Evolutionary conservation across 2,113 vertebrate species (phyloP).

Genomic region (Condylura cristata): DNA sequence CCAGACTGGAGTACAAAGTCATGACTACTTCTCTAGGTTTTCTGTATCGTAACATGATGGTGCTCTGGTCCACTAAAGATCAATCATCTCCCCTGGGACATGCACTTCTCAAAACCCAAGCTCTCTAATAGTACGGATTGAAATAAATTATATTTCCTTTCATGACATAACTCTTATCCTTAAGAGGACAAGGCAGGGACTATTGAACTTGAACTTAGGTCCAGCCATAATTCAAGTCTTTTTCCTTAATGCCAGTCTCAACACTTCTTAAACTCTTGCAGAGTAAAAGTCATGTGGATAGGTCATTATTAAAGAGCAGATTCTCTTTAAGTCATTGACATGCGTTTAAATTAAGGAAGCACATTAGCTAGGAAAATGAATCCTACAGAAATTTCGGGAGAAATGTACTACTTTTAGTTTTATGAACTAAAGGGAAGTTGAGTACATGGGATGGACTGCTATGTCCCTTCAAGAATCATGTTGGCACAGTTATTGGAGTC

Average conservation of each 20-base stretch:
- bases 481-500: background rate
- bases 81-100: no score
- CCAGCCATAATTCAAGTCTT: background rate
- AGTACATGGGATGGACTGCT: background rate
- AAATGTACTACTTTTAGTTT: background rate
- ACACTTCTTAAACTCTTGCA: background rate
- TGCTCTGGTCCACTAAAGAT: background rate
- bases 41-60: background rate
- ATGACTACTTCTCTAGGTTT: background rate
- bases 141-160: background rate
- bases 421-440: background rate
- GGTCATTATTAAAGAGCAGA: background rate
- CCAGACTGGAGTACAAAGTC: background rate
- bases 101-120: background rate
- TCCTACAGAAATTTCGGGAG: background rate
- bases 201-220: background rate
- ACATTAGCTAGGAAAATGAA: no score
- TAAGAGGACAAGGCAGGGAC: background rate
- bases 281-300: background rate
- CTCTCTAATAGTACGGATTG: background rate
- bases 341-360: background rate
- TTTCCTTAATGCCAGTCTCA: background rate
- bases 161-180: background rate
- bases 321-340: background rate
- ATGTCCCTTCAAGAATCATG: background rate